Evolutionary conservation across 1,140 invertebrate genomes (phyloP).

Genomic region (Trialeurodes vaporariorum): DNA sequence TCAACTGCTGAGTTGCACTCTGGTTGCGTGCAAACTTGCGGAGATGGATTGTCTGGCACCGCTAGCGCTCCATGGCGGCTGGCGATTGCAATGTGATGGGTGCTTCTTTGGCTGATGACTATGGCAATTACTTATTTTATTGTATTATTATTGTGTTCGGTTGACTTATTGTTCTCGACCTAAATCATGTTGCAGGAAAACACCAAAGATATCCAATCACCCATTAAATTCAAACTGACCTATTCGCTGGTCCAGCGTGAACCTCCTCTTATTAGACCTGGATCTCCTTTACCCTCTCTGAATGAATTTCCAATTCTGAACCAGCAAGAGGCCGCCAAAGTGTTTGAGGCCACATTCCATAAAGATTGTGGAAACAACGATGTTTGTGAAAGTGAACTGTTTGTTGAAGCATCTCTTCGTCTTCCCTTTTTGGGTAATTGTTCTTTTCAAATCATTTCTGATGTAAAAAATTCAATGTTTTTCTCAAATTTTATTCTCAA

Average conservation of each 20-base stretch:
- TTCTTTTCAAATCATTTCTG: too few species aligned
- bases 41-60: too few species aligned
- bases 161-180: neutral
- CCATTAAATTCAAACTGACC: conserved; percentile 71
- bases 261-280: conserved; percentile 41
- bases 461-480: too few species aligned
- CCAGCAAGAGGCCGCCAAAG: conserved; percentile 65
- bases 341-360: conserved; percentile 76
- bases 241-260: conserved; percentile 65
- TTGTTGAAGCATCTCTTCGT: conserved; percentile 49
- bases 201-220: conserved; percentile 70
- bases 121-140: neutral
- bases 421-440: conserved; percentile 30
- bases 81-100: neutral
- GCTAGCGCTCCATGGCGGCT: neutral
- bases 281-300: conserved; percentile 51
- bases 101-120: neutral
- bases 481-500: too few species aligned
- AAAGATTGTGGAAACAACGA: conserved; percentile 89
- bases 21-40: too few species aligned
- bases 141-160: too few species aligned
- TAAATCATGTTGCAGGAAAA: conserved; percentile 42
- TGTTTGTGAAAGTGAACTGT: conserved; percentile 75
- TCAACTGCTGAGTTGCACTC: too few species aligned
- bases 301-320: conserved; percentile 78